Conservation (phyloP, 1,140 invertebrate genomes). For the Bombus impatiens region DNA sequence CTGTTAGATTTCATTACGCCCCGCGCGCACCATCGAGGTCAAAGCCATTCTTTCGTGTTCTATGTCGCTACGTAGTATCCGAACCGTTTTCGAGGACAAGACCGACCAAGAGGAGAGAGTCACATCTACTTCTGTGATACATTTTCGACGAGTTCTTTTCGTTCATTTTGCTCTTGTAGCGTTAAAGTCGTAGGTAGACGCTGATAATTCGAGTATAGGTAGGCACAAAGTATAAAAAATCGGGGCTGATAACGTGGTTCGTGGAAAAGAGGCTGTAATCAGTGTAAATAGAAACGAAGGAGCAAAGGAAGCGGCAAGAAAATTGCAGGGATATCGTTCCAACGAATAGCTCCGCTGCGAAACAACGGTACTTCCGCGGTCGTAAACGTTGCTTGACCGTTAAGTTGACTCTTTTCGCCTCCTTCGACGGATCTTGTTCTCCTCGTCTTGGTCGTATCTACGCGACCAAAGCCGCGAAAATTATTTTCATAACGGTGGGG, state of each 20-base stretch:
- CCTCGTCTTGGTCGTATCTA: neutral
- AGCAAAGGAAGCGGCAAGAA: neutral
- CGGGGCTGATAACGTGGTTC: neutral
- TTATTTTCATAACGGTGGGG: conserved; percentile 30
- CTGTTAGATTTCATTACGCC: conserved; percentile 46
- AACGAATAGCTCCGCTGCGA: conserved; percentile 5
- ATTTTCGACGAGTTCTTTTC: neutral
- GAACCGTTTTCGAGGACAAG: neutral
- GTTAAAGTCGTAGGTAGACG: too few relatives aligned
- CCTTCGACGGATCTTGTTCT: neutral
- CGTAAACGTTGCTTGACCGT: conserved; percentile 62
- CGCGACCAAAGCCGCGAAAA: neutral
- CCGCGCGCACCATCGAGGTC: neutral
- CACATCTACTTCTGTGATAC: neutral
- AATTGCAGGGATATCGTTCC: conserved; percentile 35
- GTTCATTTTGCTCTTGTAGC: neutral
- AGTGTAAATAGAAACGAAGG: neutral
- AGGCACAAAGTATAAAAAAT: neutral
- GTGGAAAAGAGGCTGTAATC: neutral
- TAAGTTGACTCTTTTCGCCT: conserved; percentile 57
- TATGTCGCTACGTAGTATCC: neutral
- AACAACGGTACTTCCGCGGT: conserved; percentile 63
- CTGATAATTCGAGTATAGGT: neutral
- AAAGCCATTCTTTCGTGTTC: neutral
- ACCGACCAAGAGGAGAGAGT: neutral